Evolutionary conservation across 2,888 invertebrate species (phyloP).

Genomic region (Volucella inflata): DNA sequence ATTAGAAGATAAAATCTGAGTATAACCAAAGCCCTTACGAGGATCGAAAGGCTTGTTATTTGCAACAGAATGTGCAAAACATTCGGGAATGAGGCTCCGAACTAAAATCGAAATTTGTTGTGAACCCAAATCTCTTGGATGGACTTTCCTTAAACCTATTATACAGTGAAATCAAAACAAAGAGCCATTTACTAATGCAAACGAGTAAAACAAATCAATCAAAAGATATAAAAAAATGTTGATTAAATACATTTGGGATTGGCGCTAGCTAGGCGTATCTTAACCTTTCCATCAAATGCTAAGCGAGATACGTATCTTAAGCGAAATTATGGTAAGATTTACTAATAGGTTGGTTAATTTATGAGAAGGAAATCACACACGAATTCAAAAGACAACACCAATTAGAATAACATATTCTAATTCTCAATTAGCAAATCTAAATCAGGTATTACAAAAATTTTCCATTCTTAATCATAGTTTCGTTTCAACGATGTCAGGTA

Average conservation of each 20-base stretch:
- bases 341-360: neutral
- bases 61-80: too few relatives aligned
- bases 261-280: too few relatives aligned
- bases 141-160: too few relatives aligned
- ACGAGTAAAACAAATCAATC: neutral
- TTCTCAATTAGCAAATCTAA: constrained; percentile 6
- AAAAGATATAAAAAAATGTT: neutral
- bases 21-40: too few relatives aligned
- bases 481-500: neutral
- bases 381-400: too few relatives aligned
- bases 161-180: neutral
- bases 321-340: constrained; percentile 9
- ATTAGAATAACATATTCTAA: constrained; percentile 2
- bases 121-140: too few relatives aligned
- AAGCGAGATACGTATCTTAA: neutral
- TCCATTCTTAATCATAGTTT: constrained; percentile 9
- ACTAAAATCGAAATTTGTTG: too few relatives aligned
- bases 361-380: neutral
- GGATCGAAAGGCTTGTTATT: too few relatives aligned
- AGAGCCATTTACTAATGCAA: too few relatives aligned
- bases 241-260: neutral
- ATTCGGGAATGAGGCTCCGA: too few relatives aligned
- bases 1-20: too few relatives aligned
- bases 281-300: neutral
- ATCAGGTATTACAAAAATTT: neutral